Evolutionary conservation across 2,113 vertebrate species (phyloP).

Genomic region (Lepus americanus): DNA sequence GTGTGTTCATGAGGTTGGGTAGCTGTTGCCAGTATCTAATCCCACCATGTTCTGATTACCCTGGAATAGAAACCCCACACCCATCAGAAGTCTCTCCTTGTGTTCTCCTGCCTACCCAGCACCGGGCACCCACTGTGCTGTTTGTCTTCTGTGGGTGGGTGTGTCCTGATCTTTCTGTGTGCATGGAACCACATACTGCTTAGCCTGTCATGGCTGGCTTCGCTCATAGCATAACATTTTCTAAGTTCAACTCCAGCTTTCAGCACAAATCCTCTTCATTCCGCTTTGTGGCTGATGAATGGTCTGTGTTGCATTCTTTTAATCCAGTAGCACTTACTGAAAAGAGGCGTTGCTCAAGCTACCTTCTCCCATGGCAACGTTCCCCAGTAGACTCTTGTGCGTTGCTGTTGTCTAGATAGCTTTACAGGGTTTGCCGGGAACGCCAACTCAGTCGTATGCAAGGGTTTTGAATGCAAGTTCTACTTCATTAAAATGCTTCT

Average conservation of each 20-base stretch:
- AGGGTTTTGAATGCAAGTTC: constrained; percentile 1
- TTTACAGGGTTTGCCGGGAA: neutral
- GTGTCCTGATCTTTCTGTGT: rapidly evolving
- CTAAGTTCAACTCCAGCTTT: neutral
- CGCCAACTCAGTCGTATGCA: neutral
- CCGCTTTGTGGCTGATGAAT: neutral
- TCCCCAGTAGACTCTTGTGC: neutral
- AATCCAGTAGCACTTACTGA: neutral
- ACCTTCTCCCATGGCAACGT: neutral
- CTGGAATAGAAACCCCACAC: rapidly evolving
- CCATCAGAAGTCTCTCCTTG: no score
- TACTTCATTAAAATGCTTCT: neutral
- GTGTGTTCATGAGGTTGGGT: neutral
- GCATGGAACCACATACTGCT: rapidly evolving
- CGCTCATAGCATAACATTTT: neutral
- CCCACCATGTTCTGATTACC: neutral
- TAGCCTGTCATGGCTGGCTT: neutral
- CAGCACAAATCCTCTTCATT: neutral
- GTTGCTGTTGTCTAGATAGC: neutral
- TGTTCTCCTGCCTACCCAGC: rapidly evolving
- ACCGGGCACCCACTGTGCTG: rapidly evolving
- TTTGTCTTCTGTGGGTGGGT: neutral
- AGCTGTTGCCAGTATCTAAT: neutral
- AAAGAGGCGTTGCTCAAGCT: neutral
- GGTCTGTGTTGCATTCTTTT: neutral